Percentiles rank a stretch among this genome's conserved stretches.
Conservation (phyloP, 2,113 vertebrate genomes). For the Cyanoderma ruficeps region DNA sequence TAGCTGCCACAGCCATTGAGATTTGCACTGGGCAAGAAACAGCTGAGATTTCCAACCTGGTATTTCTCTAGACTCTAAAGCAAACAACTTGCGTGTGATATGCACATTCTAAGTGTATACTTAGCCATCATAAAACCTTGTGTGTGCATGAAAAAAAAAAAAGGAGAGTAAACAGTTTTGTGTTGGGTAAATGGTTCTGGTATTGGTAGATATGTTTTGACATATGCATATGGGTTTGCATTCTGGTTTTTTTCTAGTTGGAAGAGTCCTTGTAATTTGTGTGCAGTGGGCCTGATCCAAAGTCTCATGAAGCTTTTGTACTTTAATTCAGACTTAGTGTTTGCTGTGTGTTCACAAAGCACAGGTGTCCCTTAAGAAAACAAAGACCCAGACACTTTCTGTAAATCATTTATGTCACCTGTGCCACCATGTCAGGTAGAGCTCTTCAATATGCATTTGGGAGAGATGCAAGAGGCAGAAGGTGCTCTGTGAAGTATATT, state of each 20-base stretch:
- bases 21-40: background rate
- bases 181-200: background rate
- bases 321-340: background rate
- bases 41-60: background rate
- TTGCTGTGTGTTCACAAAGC: background rate
- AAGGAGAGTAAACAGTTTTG: background rate
- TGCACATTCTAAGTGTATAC: background rate
- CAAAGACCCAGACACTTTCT: background rate
- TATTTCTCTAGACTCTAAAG: background rate
- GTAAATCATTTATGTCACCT: conserved; percentile 4
- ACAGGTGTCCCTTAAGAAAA: background rate
- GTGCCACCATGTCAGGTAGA: background rate
- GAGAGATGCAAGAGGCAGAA: background rate
- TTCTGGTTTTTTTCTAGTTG: background rate
- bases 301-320: background rate
- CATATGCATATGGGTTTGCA: background rate
- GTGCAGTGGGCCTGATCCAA: background rate
- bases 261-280: background rate
- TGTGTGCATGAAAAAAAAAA: background rate
- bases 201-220: background rate
- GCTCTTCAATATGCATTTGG: background rate
- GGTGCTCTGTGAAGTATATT: background rate
- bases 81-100: background rate
- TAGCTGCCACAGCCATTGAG: background rate
- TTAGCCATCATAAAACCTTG: background rate